Percentiles rank a stretch among this genome's conserved stretches.
Evolutionary conservation across 2,888 invertebrate species (phyloP).

Genomic region (Lymantria dispar): DNA sequence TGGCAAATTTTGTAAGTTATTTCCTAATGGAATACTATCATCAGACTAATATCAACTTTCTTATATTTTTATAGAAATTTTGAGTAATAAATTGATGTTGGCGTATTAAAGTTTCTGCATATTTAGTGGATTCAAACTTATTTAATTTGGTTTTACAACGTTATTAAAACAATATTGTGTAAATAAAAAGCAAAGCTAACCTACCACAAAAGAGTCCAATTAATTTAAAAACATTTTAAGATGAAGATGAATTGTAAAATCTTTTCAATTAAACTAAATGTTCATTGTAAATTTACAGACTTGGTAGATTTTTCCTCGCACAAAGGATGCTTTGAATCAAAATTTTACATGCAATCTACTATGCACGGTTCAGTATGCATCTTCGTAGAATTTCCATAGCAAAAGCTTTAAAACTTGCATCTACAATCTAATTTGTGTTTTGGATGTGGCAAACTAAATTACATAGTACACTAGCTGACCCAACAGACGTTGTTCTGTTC

Average conservation of each 20-base stretch:
- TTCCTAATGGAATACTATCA: no score
- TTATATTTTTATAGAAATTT: no score
- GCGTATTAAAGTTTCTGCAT: no score
- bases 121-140: no score
- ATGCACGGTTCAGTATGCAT: constrained; percentile 45
- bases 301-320: constrained; percentile 7
- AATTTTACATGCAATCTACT: constrained; percentile 57
- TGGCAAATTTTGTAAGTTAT: no score
- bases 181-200: background rate
- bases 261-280: background rate
- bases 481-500: no score
- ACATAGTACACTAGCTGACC: no score
- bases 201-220: background rate
- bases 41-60: no score
- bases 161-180: no score
- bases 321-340: constrained; percentile 46
- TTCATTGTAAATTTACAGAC: constrained; percentile 13
- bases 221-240: background rate
- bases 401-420: constrained; percentile 39
- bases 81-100: no score
- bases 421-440: constrained; percentile 17
- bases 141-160: no score
- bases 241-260: background rate
- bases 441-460: constrained; percentile 22
- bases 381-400: constrained; percentile 56